Evolutionary conservation across 2,797 vertebrate species (phyloP).

Genomic region (Mormyrops attenuatus): DNA sequence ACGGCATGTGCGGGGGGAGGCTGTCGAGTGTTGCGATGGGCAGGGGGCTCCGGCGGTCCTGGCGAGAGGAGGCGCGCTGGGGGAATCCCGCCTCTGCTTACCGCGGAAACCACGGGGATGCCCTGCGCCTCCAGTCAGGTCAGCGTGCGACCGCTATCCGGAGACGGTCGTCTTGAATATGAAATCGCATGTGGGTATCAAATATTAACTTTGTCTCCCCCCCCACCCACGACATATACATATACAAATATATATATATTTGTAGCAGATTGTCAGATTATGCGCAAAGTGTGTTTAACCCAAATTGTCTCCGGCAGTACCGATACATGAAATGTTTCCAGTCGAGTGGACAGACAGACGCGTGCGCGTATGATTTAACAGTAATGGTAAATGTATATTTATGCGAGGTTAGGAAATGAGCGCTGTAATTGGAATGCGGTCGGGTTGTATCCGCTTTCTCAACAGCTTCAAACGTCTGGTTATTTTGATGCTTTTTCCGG

Average conservation of each 20-base stretch:
- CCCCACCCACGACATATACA: slow-evolving; percentile 35
- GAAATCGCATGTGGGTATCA: slow-evolving; percentile 51
- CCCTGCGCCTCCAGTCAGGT: slow-evolving; percentile 32
- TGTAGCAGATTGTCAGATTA: neutral
- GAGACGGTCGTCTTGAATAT: slow-evolving; percentile 33
- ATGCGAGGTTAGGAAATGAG: neutral
- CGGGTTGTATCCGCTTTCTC: neutral
- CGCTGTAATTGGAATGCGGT: neutral
- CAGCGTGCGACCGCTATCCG: slow-evolving; percentile 40
- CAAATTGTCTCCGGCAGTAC: neutral
- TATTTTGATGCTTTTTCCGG: neutral
- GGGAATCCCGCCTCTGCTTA: neutral
- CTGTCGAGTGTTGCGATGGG: neutral
- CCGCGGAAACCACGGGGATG: slow-evolving; percentile 26
- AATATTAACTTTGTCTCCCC: slow-evolving; percentile 50
- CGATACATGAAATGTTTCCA: neutral
- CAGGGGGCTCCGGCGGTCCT: neutral
- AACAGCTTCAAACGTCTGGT: neutral
- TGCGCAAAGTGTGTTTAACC: neutral
- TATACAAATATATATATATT: slow-evolving; percentile 19
- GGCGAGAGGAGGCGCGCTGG: neutral
- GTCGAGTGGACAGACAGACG: neutral
- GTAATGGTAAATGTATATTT: neutral
- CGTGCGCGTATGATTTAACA: neutral
- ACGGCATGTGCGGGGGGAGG: neutral